Base-by-base conservation (phyloP, 1,140 invertebrate genomes). In the Callitettix versicolor region DNA sequence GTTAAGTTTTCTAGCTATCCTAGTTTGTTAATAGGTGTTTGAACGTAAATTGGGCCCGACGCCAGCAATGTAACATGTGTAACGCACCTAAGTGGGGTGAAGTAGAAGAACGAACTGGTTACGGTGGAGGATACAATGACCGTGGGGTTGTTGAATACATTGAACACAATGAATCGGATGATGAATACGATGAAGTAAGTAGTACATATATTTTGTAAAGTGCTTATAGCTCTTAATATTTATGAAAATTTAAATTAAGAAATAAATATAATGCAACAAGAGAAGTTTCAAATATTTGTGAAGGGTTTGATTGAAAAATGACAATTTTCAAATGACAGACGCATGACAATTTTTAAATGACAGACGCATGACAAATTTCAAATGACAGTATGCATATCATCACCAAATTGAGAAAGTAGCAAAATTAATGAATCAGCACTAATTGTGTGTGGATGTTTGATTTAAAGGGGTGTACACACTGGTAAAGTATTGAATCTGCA, bases 21-120 rank as follows among this genome's bases (percentile, higher is more conserved):
- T n/a, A 38, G 22, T 17, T 34, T 33, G 21, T 49, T 22, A 70
- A 30, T 9, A 30, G 26, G 26, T 99, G 96, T 75, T 95, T 93
- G 1, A 99, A 99, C 72, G 95, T 99, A 2, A 99, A 99, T 69
- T 99, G 97, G 97, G 95, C 95, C 12, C 77, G 96, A 55, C 77
- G 97, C 42, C 85, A 87, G 63, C 91, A 89, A 48, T 99, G 97
- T 70, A 99, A 99, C 71, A 91, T 99, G 77, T 99, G 97, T 72
- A 98, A 98, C 76, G 90, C 95, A 1, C 93, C 95, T 1, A 98
- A 98, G 73, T 91, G 92, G 71, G 88, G 88, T 2, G 92, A 95
- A 71, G 82, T 93, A 43, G 84, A 88, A 69, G 82, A 84, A 66
- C 70, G 85, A 53, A 74, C 73, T 24, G 77, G 76, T 63, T 67